Evolutionary conservation across 2,113 vertebrate species (phyloP), one percentile per base, ranked within the genome.

Genomic region (Dicrurus megarhynchus): DNA sequence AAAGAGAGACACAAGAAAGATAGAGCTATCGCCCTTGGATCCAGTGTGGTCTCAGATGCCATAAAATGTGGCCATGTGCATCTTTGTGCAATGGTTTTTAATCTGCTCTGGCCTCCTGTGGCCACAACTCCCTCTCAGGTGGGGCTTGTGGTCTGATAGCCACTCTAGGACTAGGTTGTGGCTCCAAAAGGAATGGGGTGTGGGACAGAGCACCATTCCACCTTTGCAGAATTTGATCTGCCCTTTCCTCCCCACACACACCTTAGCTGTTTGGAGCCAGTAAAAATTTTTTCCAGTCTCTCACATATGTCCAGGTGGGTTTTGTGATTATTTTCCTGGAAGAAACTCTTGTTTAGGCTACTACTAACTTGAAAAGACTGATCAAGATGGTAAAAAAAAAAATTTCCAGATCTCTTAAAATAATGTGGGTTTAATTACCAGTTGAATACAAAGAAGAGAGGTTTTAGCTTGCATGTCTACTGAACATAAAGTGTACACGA

Each of bases 21-120:
- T 42, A 30, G 6, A 19, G 7, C 20, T 44, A 5, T 16, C 9
- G n/a, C 8, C 9, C 7, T 59, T 28, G 9, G 14, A 59, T 23
- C 30, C 30, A 28, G 11, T 7, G 30, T 12, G 9, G 19, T 50
- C 35, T 35, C 44, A 70, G 46, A 19, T 60, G 55, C 24, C 32
- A 44, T 20, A 24, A 52, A 52, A 33, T 20, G 9, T 2, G 6
- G 32, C 55, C 55, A 26, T 0, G 2, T 13, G 23, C 2, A 1
- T 20, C 10, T 52, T 19, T 26, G 20, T 42, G 12, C 24, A 35
- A 35, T 52, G 46, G 16, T 71, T 60, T 71, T 42, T 24, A 16
- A 26, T 83, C 24, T 16, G 46, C 26, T 35, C 32, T 60, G 55
- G 37, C 10, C 46, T 42, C 26, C 37, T 35, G 65, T 24, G 12